phyloP scores from a whole-genome alignment of 2,888 invertebrate species.

The Drosophila subquinaria region DNA sequence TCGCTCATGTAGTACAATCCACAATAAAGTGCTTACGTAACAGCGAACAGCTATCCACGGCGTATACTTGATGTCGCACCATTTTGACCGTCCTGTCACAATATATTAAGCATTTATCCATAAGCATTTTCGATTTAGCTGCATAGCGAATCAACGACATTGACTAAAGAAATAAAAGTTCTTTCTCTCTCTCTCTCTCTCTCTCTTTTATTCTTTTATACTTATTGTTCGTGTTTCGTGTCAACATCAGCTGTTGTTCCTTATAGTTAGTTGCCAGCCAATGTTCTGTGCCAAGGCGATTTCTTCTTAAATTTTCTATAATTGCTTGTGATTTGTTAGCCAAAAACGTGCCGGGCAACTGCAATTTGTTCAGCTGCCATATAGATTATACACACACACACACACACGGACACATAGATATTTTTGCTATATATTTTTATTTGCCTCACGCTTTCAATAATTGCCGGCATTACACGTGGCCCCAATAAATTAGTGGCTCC shows the following conservation, averaged over 20 bases:
- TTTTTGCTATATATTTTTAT: constrained; percentile 75
- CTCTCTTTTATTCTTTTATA: constrained; percentile 23
- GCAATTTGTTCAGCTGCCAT: constrained; percentile 71
- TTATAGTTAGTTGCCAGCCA: constrained; percentile 22
- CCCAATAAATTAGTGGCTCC: constrained; percentile 70
- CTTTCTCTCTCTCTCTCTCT: neutral
- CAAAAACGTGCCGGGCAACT: constrained; percentile 76
- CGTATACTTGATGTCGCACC: constrained; percentile 32
- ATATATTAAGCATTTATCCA: constrained; percentile 75
- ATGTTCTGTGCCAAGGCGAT: constrained; percentile 44
- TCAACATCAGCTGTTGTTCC: constrained; percentile 74
- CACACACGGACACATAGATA: constrained; percentile 18
- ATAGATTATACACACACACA: constrained; percentile 36
- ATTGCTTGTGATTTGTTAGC: constrained; percentile 81
- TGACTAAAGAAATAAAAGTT: constrained; percentile 32
- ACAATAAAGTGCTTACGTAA: constrained; percentile 39
- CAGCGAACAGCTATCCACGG: constrained; percentile 8
- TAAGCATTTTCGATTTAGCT: constrained; percentile 74
- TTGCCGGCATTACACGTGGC: constrained; percentile 79
- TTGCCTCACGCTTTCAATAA: constrained; percentile 81
- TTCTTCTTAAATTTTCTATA: constrained; percentile 81
- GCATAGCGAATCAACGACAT: constrained; percentile 7
- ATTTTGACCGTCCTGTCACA: constrained; percentile 63
- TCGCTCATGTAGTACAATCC: constrained; percentile 69
- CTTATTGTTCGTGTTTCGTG: constrained; percentile 63